Base-by-base conservation (phyloP, 1,140 invertebrate species). In the Hylaeus volcanicus region DNA sequence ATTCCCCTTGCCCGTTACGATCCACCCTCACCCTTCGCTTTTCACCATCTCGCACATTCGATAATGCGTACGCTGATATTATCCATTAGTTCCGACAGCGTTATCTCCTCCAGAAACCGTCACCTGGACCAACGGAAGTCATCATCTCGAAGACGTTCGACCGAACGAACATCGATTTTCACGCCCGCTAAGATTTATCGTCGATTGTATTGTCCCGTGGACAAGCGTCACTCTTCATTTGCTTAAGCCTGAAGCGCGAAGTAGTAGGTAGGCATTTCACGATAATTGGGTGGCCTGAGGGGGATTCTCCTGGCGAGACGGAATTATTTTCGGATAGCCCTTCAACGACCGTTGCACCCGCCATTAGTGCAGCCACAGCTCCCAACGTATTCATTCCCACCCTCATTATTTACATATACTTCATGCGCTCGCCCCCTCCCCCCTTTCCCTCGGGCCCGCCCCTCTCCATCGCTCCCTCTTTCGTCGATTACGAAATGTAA, bases 351-450 rank as follows among this genome's bases (percentile, higher is more conserved):
- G 81, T 91, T 92, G 92, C 90, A 91, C 91, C 89, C 84, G 84
- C 90, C 91, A 92, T 92, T 92, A 92, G 82, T 80, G 86, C 72
- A 82, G 82, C 79, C 86, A 79, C 85, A 73, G 55, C 82, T 74
- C 71, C 78, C 68, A 79, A 70, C 84, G 83, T 88, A 90, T 91
- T 92, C 91, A 91, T 91, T 90, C 87, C 86, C 86, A 88, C 86
- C 89, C 89, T 91, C 91, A 92, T 92, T 92, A 92, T 92, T 91
- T 91, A 90, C 90, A 91, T 90, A 91, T 90, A 91, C 91, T 91
- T 90, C 89, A 90, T 90, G 90, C 90, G 82, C 87, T 83, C 83
- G 61, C 74, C 83, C 55, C 81, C 68, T 55, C 83, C 9, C 8
- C 58, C 79, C 76, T 45, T n/a, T 43, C 45, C 48, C 53, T 51